Percentiles rank a stretch among this genome's conserved stretches.
phyloP scores from a whole-genome alignment of 1,140 invertebrate species.

The Drosophila willistoni region DNA sequence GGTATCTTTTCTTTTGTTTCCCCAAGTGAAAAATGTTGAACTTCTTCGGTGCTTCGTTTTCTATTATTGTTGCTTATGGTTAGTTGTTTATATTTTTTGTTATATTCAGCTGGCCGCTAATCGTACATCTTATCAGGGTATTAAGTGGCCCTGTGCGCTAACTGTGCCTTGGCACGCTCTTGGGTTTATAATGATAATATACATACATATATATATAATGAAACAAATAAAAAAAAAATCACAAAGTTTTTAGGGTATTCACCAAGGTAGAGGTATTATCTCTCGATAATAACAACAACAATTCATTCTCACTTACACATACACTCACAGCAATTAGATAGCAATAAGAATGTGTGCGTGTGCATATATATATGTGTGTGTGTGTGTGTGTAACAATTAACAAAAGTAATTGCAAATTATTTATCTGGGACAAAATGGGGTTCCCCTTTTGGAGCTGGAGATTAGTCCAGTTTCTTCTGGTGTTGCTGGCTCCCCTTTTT shows the following conservation, averaged over 20 bases:
- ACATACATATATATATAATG: background rate
- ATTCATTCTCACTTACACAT: constrained; percentile 47
- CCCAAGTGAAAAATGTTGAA: background rate
- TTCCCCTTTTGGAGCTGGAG: constrained; percentile 9
- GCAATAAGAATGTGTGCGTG: constrained; percentile 35
- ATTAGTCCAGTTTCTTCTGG: constrained; percentile 17
- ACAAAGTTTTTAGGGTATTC: constrained; percentile 67
- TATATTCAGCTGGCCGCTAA: constrained; percentile 58
- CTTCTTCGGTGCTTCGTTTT: background rate
- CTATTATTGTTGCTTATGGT: background rate
- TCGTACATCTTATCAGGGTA: constrained; percentile 73
- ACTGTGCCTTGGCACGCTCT: constrained; percentile 70
- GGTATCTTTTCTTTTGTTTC: background rate
- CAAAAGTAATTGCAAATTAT: constrained; percentile 73
- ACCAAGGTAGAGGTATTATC: constrained; percentile 66
- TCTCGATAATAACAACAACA: constrained; percentile 9
- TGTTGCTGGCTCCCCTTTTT: background rate
- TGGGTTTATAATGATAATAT: constrained; percentile 29
- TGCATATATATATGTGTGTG: constrained; percentile 12
- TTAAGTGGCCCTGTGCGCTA: constrained; percentile 64
- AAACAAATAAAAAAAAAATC: constrained; percentile 51
- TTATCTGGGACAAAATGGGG: constrained; percentile 33
- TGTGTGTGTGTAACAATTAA: constrained; percentile 69
- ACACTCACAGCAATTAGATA: constrained; percentile 49
- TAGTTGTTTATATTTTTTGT: constrained; percentile 40